A percentile compares a stretch with the other conserved stretches of the same genome.
Evolutionary conservation across 2,888 invertebrate species (phyloP).

Genomic region (Polydrusus tereticollis): DNA sequence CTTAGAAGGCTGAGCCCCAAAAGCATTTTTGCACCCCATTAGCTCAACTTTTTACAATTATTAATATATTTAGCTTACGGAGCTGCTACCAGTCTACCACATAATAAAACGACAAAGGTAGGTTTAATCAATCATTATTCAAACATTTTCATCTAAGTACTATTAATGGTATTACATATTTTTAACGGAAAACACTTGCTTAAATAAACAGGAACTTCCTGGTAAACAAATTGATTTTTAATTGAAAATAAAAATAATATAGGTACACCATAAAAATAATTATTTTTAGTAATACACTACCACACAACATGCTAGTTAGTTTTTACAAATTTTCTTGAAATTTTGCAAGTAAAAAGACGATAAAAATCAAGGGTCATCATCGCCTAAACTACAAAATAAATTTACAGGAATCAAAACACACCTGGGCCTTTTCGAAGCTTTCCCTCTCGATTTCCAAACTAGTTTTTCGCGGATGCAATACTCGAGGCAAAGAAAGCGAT

Average conservation of each 20-base stretch:
- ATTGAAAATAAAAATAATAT: background rate
- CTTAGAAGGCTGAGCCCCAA: too few relatives aligned
- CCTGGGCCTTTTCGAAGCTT: slow-evolving; percentile 88
- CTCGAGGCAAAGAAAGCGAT: slow-evolving; percentile 68
- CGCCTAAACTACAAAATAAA: background rate
- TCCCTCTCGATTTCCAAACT: slow-evolving; percentile 84
- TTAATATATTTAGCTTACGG: too few relatives aligned
- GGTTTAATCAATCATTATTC: too few relatives aligned
- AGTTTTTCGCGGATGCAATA: slow-evolving; percentile 80
- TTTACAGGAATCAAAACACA: slow-evolving; percentile 60
- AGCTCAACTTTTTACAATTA: too few relatives aligned
- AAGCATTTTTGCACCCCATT: too few relatives aligned
- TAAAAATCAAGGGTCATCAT: background rate
- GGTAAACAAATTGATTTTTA: slow-evolving; percentile 13
- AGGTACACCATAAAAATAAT: background rate
- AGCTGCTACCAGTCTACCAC: too few relatives aligned
- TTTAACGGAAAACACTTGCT: background rate
- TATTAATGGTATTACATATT: background rate
- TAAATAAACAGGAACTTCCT: slow-evolving; percentile 2
- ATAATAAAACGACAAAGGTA: too few relatives aligned
- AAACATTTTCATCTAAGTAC: too few relatives aligned
- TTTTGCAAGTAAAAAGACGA: background rate
- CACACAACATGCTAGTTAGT: background rate
- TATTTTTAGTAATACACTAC: background rate
- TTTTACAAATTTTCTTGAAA: background rate